Percentiles rank a stretch among this genome's conserved stretches.
Evolutionary conservation across 2,888 invertebrate genomes (phyloP).

Genomic region (Apamea sordens): DNA sequence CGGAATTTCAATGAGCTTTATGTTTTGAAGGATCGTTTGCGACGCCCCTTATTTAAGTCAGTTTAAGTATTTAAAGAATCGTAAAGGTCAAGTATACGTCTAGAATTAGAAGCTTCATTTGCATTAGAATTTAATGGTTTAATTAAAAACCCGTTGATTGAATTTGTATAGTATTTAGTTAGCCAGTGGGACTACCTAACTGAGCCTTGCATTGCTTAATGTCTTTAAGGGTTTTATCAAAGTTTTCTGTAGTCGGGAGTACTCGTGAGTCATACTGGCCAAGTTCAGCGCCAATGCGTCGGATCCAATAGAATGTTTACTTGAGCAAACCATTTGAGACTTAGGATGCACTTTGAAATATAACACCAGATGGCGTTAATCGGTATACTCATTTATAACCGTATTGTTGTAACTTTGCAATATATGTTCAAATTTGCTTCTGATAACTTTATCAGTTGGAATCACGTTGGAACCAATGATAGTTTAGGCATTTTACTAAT

Average conservation of each 20-base stretch:
- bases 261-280: slow-evolving; percentile 8
- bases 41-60: slow-evolving; percentile 51
- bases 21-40: slow-evolving; percentile 46
- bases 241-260: slow-evolving; percentile 9
- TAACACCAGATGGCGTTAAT: slow-evolving; percentile 32
- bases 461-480: not conserved
- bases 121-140: slow-evolving; percentile 52
- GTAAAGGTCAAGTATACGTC: slow-evolving; percentile 61
- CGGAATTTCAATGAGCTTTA: slow-evolving; percentile 62
- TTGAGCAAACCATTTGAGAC: slow-evolving; percentile 23
- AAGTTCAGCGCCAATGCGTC: slow-evolving; percentile 15
- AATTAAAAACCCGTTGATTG: slow-evolving; percentile 46
- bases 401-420: not conserved
- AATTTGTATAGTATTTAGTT: slow-evolving; percentile 1
- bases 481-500: not conserved
- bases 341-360: slow-evolving; percentile 54
- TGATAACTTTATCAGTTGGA: not conserved
- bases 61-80: slow-evolving; percentile 61
- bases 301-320: slow-evolving; percentile 21
- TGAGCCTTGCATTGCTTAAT: not conserved
- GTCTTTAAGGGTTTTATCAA: slow-evolving; percentile 8
- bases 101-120: slow-evolving; percentile 50
- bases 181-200: not conserved
- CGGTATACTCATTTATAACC: not conserved
- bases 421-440: not conserved